These are phyloP conservation scores for Pelusios castaneus DNA, from an alignment of 2,113 vertebrate genomes.

Conservation along the genomic window DNA sequence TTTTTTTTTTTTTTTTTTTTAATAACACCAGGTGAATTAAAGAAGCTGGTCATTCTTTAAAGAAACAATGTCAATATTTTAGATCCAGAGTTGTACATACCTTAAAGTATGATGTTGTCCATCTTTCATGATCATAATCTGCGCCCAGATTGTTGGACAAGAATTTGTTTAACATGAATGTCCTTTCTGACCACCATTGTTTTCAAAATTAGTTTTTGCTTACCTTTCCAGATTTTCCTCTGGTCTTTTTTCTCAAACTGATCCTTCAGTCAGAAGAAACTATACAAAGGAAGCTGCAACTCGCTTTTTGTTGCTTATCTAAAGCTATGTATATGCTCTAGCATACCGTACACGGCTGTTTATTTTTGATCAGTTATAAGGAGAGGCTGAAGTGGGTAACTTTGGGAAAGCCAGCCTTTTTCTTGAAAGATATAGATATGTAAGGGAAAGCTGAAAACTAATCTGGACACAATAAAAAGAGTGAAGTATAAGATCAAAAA, in stretches of 20 bases:
- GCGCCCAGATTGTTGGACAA: background rate
- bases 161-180: background rate
- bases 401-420: background rate
- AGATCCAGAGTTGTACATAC: background rate
- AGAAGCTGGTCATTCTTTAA: background rate
- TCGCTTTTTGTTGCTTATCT: background rate
- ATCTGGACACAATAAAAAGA: background rate
- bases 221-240: background rate
- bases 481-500: background rate
- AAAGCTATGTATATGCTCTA: background rate
- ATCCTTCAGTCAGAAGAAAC: background rate
- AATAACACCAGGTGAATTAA: background rate
- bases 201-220: background rate
- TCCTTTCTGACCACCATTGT: background rate
- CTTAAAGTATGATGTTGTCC: background rate
- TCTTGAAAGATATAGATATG: background rate
- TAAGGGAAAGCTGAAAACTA: background rate
- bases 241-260: background rate
- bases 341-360: background rate
- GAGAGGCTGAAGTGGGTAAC: background rate
- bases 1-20: too few relatives aligned
- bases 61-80: too few relatives aligned
- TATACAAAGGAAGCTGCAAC: background rate
- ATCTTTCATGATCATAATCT: background rate
- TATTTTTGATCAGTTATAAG: background rate